Percentiles rank a stretch among this genome's conserved stretches.
These are phyloP conservation scores for Leptinotarsa texana DNA, from an alignment of 1,140 invertebrate genomes.

Conservation along the genomic window DNA sequence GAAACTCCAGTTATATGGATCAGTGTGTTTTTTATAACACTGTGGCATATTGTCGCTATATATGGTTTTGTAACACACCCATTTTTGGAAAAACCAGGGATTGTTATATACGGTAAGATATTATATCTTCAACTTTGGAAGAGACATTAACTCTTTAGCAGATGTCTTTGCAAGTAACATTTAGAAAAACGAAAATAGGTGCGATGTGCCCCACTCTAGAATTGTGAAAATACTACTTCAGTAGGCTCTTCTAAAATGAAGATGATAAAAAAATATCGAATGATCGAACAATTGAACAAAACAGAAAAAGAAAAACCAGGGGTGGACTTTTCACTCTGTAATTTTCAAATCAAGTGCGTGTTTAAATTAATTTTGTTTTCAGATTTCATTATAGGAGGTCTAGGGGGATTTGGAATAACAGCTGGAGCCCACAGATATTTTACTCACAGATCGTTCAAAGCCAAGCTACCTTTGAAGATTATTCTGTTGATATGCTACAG, in stretches of 20 bases:
- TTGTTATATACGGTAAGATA: neutral
- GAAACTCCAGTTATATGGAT: slow-evolving; percentile 30
- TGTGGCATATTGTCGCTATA: slow-evolving; percentile 5
- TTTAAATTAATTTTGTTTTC: slow-evolving; percentile 30
- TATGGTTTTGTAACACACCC: neutral
- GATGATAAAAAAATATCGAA: too few species aligned
- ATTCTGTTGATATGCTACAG: slow-evolving; percentile 77
- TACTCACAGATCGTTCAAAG: slow-evolving; percentile 72
- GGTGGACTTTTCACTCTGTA: too few species aligned
- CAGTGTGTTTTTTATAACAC: slow-evolving; percentile 25
- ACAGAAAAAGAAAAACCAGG: too few species aligned
- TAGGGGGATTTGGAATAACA: slow-evolving; percentile 71
- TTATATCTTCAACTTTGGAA: too few species aligned
- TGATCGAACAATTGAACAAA: too few species aligned
- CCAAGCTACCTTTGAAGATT: slow-evolving; percentile 64
- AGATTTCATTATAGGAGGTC: slow-evolving; percentile 59
- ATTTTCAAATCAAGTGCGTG: too few species aligned
- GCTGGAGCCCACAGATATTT: slow-evolving; percentile 74
- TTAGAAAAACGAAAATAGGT: too few species aligned
- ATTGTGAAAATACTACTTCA: too few species aligned
- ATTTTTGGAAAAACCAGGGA: neutral
- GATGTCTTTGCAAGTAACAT: too few species aligned
- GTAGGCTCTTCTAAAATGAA: too few species aligned
- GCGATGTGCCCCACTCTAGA: too few species aligned
- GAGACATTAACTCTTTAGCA: too few species aligned